Percentiles rank a stretch among this genome's conserved stretches.
Evolutionary conservation across 2,113 vertebrate genomes (phyloP).

Genomic region (Tragelaphus buxtoni): DNA sequence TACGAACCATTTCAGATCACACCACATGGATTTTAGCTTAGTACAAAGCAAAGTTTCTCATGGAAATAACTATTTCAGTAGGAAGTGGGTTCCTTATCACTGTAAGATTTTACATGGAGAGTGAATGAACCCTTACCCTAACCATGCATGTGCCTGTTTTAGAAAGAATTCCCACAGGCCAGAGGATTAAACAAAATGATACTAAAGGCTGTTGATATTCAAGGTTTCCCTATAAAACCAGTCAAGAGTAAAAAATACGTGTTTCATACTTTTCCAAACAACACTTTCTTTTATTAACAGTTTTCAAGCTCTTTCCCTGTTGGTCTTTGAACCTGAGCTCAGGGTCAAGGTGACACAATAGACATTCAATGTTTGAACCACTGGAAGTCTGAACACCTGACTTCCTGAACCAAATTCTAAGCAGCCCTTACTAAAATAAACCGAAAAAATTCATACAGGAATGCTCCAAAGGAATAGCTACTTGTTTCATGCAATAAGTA

Average conservation of each 20-base stretch:
- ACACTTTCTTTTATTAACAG: not conserved
- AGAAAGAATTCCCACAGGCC: slow-evolving; percentile 7
- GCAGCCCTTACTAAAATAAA: not conserved
- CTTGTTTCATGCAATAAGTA: not conserved
- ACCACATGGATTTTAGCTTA: not conserved
- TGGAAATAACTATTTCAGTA: not conserved
- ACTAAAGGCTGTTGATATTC: not conserved
- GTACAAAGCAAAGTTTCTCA: not conserved
- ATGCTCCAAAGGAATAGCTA: not conserved
- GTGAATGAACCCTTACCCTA: not conserved
- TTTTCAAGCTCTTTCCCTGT: not conserved
- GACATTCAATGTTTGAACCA: not conserved
- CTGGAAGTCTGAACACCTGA: not conserved
- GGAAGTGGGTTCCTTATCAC: not conserved
- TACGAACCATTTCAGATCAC: not conserved
- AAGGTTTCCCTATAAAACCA: slow-evolving; percentile 24
- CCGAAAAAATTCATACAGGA: not conserved
- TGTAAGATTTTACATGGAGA: not conserved
- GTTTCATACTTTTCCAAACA: not conserved
- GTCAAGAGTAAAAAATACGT: not conserved
- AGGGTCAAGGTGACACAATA: not conserved
- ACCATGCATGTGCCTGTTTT: not conserved
- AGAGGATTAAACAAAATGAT: not conserved
- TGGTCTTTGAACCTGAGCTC: slow-evolving; percentile 26
- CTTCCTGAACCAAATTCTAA: not conserved